Percentiles rank a stretch among this genome's conserved stretches.
Evolutionary conservation across 1,140 invertebrate species (phyloP).

Genomic region (Condylostylus longicornis): DNA sequence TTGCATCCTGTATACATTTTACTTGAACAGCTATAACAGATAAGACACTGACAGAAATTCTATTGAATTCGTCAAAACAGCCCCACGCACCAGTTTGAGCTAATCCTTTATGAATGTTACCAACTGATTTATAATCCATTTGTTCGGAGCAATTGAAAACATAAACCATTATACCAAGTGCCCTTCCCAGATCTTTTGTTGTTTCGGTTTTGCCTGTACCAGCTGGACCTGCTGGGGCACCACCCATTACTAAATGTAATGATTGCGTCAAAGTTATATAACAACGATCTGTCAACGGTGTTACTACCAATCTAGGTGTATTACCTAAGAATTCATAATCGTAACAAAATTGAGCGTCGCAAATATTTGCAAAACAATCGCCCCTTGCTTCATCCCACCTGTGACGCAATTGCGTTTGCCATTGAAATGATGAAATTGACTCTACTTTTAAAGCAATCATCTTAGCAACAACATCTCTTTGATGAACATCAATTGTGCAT

Average conservation of each 20-base stretch:
- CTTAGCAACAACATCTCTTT: constrained; percentile 74
- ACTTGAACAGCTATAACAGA: constrained; percentile 85
- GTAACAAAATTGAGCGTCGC: constrained; percentile 76
- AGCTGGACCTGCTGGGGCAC: constrained; percentile 74
- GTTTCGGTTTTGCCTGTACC: constrained; percentile 88
- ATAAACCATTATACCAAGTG: constrained; percentile 85
- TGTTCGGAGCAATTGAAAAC: constrained; percentile 94
- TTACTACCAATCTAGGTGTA: constrained; percentile 71
- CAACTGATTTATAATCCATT: constrained; percentile 90
- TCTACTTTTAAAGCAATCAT: constrained; percentile 72
- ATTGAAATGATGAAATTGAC: constrained; percentile 66
- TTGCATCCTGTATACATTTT: constrained; percentile 67
- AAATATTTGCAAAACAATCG: constrained; percentile 87
- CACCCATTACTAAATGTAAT: constrained; percentile 79
- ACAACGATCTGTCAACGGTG: constrained; percentile 75
- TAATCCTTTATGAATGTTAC: constrained; percentile 78
- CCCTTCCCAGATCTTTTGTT: constrained; percentile 80
- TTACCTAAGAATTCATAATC: constrained; percentile 93
- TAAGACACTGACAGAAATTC: constrained; percentile 82
- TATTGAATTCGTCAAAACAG: constrained; percentile 90
- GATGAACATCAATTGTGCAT: constrained; percentile 86
- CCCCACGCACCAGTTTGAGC: constrained; percentile 90
- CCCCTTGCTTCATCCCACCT: constrained; percentile 67
- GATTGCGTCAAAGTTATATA: constrained; percentile 85
- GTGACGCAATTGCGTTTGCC: constrained; percentile 82